Evolutionary conservation across 2,797 vertebrate genomes (phyloP).

Genomic region (Rallus crepitans): DNA sequence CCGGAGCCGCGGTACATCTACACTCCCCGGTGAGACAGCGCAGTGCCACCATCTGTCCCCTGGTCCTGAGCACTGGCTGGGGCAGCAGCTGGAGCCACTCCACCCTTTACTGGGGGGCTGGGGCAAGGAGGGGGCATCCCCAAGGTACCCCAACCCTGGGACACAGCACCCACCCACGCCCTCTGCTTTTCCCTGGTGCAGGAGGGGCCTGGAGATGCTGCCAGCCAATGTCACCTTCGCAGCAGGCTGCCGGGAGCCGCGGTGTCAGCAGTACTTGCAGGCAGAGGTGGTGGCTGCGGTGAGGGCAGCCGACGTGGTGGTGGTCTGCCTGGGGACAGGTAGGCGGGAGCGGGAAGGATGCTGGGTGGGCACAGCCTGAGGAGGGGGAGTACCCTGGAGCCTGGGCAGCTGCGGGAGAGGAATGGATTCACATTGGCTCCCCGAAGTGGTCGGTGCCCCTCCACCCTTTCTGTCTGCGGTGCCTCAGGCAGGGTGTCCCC

Average conservation of each 20-base stretch:
- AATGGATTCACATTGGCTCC: rapidly evolving
- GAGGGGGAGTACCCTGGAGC: background rate
- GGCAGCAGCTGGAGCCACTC: background rate
- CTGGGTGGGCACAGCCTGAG: background rate
- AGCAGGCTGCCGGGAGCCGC: background rate
- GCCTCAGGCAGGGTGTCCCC: rapidly evolving
- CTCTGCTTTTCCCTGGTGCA: background rate
- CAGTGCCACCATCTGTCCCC: rapidly evolving
- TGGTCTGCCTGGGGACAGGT: conserved; percentile 77
- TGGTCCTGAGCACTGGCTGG: too few species aligned
- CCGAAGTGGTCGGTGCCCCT: rapidly evolving
- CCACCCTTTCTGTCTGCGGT: background rate
- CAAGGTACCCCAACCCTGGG: rapidly evolving
- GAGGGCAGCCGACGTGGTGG: background rate
- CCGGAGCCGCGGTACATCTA: conserved; percentile 65
- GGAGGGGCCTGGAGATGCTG: conserved; percentile 62
- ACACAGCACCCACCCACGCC: background rate
- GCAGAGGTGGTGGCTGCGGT: conserved; percentile 6
- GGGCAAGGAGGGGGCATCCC: background rate
- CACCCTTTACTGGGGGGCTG: rapidly evolving
- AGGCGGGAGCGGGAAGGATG: background rate
- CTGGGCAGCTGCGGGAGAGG: rapidly evolving
- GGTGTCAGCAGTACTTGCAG: background rate
- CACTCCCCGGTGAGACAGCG: conserved; percentile 65
- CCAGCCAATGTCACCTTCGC: conserved; percentile 27